Base-by-base conservation (phyloP, 2,113 vertebrate genomes). In the Motacilla tschutschensis region DNA sequence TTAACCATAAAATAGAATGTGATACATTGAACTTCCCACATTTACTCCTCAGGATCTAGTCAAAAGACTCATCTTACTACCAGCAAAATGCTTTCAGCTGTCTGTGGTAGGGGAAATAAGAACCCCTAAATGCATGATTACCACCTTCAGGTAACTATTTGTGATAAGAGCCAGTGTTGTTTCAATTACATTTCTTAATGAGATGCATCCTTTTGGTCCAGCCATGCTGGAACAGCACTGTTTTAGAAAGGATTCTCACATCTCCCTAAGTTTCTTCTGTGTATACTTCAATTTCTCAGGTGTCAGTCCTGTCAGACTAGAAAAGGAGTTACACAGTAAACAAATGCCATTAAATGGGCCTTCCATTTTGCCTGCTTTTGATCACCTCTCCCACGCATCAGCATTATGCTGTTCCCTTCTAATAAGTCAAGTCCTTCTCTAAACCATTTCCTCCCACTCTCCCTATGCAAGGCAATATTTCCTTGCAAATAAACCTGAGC, bases 301-400 rank as follows among this genome's bases (percentile, higher is more conserved):
- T 79, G 85, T 83, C 72, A 88, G 50, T 70, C 89, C 82, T 82
- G 87, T 73, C 79, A 85, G 87, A 83, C 87, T 63, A 88, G 76
- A 67, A 76, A 25, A 73, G 75, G 63, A 87, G 77, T 67, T 77
- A 64, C 57, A 65, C 0, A 59, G 75, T 76, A 86, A 91, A 80
- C 58, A 67, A 76, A 69, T 41, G 40, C 12, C 57, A 70, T 19
- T 33, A 78, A 31, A 44, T 7, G 7, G 38, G 66, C 65, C 18
- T 87, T 77, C 78, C 53, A 48, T 86, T 90, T 82, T 82, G 79
- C 64, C 64, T 54, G 57, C 0, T 0, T 93, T 82, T 88, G 71
- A 90, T 91, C 72, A 69, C 35, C 69, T 71, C 81, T 88, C 84
- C 65, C 41, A 73, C 3, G 0, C 33, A 65, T 57, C 58, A 66